These are phyloP conservation scores for Drosophila subquinaria DNA, from an alignment of 2,888 invertebrate genomes.

Conservation along the genomic window DNA sequence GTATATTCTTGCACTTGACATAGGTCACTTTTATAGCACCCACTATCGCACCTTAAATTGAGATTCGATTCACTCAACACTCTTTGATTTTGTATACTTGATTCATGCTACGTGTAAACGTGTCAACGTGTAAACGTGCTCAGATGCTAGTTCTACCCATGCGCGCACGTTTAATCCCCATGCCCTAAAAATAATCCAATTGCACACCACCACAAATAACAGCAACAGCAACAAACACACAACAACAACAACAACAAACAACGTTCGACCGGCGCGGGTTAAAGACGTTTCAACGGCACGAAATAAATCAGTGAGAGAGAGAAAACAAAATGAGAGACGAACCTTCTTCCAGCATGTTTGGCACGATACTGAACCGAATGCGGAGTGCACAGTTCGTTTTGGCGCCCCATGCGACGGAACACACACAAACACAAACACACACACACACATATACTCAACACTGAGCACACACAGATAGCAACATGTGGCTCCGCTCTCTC, in stretches of 20 bases:
- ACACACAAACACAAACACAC: conserved; percentile 35
- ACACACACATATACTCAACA: conserved; percentile 32
- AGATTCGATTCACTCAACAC: conserved; percentile 9
- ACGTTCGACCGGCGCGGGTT: conserved; percentile 51
- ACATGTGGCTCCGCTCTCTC: conserved; percentile 78
- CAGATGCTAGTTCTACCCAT: conserved; percentile 38
- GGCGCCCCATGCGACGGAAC: conserved; percentile 71
- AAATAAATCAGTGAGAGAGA: conserved; percentile 19
- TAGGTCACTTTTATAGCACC: conserved; percentile 52
- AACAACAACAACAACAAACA: conserved; percentile 23
- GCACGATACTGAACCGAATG: conserved; percentile 73
- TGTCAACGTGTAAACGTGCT: conserved; percentile 10
- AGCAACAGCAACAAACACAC: conserved; percentile 23
- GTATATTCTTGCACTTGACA: conserved; percentile 40
- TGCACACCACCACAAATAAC: conserved; percentile 63
- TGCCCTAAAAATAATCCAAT: conserved; percentile 67
- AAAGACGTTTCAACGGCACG: conserved; percentile 31
- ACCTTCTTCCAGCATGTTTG: conserved; percentile 84
- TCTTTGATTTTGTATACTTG: background rate
- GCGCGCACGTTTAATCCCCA: conserved; percentile 62
- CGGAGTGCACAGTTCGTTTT: conserved; percentile 59
- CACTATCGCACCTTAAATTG: conserved; percentile 5
- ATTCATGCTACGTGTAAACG: background rate
- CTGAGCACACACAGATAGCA: conserved; percentile 66
- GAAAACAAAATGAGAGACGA: conserved; percentile 64